These are phyloP conservation scores for Graptemys geographica DNA, from an alignment of 2,797 vertebrate genomes.

Conservation along the genomic window DNA sequence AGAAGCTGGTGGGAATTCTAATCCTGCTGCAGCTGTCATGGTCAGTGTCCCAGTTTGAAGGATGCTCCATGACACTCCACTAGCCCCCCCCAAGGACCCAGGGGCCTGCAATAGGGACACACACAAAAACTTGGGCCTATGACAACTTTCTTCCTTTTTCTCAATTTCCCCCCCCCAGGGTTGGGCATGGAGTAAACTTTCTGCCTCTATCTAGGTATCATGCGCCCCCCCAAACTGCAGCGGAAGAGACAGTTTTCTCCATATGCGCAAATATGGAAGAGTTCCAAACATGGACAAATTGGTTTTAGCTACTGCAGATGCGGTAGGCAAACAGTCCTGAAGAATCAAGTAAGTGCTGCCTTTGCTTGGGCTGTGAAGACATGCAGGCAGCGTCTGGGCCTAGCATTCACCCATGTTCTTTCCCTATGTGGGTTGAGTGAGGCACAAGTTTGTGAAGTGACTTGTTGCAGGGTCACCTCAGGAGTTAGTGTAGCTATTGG, in stretches of 20 bases:
- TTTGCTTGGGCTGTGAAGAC: not conserved
- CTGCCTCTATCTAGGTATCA: not conserved
- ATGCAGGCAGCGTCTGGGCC: not conserved
- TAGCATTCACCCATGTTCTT: not conserved
- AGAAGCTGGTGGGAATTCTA: not conserved
- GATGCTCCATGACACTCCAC: not conserved
- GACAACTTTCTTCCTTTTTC: not conserved
- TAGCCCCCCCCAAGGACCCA: not conserved
- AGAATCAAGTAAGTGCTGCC: rapidly evolving
- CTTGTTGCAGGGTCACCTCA: not conserved
- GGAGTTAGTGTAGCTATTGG: not conserved
- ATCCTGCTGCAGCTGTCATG: not conserved
- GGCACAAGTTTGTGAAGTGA: not conserved
- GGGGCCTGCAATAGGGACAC: not conserved
- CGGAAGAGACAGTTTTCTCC: not conserved
- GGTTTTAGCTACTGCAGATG: not conserved
- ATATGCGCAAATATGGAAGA: not conserved
- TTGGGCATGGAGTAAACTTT: not conserved
- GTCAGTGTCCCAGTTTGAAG: not conserved
- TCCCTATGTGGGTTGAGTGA: not conserved
- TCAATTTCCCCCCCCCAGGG: not conserved
- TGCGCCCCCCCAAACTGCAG: not conserved
- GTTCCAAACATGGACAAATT: not conserved
- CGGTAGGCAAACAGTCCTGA: not conserved
- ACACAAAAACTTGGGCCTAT: not conserved